A percentile compares a stretch with the other conserved stretches of the same genome.
These are phyloP conservation scores for Schrankia costaestrigalis DNA, from an alignment of 2,888 invertebrate species.

Conservation along the genomic window DNA sequence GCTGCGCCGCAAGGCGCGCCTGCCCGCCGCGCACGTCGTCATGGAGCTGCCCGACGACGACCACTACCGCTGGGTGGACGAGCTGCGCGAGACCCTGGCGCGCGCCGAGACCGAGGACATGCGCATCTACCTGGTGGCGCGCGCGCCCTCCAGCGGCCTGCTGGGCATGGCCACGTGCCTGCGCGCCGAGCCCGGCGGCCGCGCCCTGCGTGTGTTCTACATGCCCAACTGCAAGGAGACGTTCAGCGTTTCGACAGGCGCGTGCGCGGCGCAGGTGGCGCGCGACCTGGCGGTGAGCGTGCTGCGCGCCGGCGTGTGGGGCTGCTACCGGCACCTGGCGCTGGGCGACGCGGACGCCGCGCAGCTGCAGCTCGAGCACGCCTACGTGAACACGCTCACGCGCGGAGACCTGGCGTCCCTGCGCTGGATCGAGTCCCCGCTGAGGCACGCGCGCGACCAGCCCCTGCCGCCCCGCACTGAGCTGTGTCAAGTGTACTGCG, in stretches of 20 bases:
- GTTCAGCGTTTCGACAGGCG: slow-evolving; percentile 79
- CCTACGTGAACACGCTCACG: slow-evolving; percentile 95
- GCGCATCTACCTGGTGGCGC: slow-evolving; percentile 85
- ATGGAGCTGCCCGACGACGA: slow-evolving; percentile 85
- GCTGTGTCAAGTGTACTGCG: slow-evolving; percentile 93
- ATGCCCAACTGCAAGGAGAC: slow-evolving; percentile 83
- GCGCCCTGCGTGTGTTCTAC: slow-evolving; percentile 86
- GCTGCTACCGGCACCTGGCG: slow-evolving; percentile 90
- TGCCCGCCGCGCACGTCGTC: slow-evolving; percentile 66
- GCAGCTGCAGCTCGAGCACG: slow-evolving; percentile 88
- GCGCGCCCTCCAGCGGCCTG: slow-evolving; percentile 86
- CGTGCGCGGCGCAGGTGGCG: slow-evolving; percentile 83
- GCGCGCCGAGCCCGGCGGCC: slow-evolving; percentile 92
- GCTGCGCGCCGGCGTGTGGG: slow-evolving; percentile 90
- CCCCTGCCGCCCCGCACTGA: slow-evolving; percentile 76
- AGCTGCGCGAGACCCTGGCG: slow-evolving; percentile 87
- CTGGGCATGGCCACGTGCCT: slow-evolving; percentile 95
- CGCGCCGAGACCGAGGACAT: slow-evolving; percentile 80
- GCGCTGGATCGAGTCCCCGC: slow-evolving; percentile 94
- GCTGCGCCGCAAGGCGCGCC: slow-evolving; percentile 77
- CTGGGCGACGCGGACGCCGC: slow-evolving; percentile 73
- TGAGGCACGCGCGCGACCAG: slow-evolving; percentile 57
- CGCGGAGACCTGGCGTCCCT: slow-evolving; percentile 96
- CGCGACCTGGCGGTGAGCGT: slow-evolving; percentile 94
- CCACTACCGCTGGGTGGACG: slow-evolving; percentile 88